A percentile compares a stretch with the other conserved stretches of the same genome.
These are phyloP conservation scores for Quadroppia sp. DNA, from an alignment of 2,888 invertebrate genomes.

Conservation along the genomic window DNA sequence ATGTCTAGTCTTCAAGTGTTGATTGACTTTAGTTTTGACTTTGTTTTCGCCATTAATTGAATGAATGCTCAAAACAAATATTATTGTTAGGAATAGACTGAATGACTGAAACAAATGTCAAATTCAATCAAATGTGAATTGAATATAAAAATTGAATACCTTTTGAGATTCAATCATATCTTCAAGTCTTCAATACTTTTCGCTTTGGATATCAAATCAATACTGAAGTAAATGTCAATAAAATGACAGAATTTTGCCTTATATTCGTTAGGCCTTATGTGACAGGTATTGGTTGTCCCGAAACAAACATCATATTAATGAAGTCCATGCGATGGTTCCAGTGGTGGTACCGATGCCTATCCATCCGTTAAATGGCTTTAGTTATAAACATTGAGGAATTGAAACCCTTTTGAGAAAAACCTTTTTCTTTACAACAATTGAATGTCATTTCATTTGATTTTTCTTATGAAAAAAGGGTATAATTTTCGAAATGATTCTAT, in stretches of 20 bases:
- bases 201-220: neutral
- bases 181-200: neutral
- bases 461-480: neutral
- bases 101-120: neutral
- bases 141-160: conserved; percentile 6
- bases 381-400: neutral
- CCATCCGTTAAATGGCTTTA: neutral
- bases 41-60: neutral
- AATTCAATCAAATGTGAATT: neutral
- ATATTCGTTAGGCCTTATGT: neutral
- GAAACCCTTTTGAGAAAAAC: neutral
- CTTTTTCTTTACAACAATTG: neutral
- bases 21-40: neutral
- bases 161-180: conserved; percentile 16
- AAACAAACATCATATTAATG: neutral
- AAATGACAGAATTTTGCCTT: neutral
- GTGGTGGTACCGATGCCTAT: conserved; percentile 19
- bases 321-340: conserved; percentile 11
- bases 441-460: conserved; percentile 22
- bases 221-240: neutral
- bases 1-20: neutral
- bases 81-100: neutral
- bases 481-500: neutral
- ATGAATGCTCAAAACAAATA: neutral
- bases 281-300: conserved; percentile 6